phyloP scores from a whole-genome alignment of 1,140 invertebrate species.

The Lerema accius region DNA sequence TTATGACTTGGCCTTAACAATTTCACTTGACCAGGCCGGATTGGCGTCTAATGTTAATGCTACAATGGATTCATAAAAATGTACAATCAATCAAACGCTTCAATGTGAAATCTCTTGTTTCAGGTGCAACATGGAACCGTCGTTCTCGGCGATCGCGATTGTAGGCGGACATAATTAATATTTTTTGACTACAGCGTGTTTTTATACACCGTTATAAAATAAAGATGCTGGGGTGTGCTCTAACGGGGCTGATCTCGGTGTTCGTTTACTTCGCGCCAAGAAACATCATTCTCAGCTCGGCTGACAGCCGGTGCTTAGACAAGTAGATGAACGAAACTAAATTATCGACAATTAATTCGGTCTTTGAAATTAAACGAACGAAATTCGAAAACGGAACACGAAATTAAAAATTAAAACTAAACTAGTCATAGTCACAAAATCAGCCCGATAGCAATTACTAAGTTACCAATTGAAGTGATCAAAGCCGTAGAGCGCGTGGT shows the following conservation, averaged over 20 bases:
- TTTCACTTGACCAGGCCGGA: slow-evolving; percentile 63
- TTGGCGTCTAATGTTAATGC: slow-evolving; percentile 41
- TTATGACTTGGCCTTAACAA: slow-evolving; percentile 72
- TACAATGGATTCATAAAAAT: slow-evolving; percentile 35
- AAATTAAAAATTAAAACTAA: slow-evolving; percentile 55
- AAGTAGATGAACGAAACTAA: slow-evolving; percentile 61
- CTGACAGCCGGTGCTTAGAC: slow-evolving; percentile 78
- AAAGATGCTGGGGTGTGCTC: slow-evolving; percentile 80
- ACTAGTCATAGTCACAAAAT: slow-evolving; percentile 67
- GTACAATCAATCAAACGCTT: slow-evolving; percentile 17
- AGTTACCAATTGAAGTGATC: slow-evolving; percentile 68
- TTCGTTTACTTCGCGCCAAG: slow-evolving; percentile 49
- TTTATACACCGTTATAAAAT: slow-evolving; percentile 56
- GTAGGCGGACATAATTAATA: slow-evolving; percentile 47
- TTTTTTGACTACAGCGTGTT: slow-evolving; percentile 44
- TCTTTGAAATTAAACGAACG: slow-evolving; percentile 41
- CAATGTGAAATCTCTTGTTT: slow-evolving; percentile 64
- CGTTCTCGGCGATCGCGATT: slow-evolving; percentile 38
- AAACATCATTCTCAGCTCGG: slow-evolving; percentile 66
- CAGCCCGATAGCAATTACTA: slow-evolving; percentile 57
- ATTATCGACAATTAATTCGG: slow-evolving; percentile 48
- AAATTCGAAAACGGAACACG: slow-evolving; percentile 37
- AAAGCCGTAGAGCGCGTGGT: slow-evolving; percentile 44
- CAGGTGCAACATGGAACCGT: slow-evolving; percentile 73
- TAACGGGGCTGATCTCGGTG: slow-evolving; percentile 66